Evolutionary conservation across 2,113 vertebrate genomes (phyloP), one percentile per base, ranked within the genome.

Genomic region (Morone saxatilis): DNA sequence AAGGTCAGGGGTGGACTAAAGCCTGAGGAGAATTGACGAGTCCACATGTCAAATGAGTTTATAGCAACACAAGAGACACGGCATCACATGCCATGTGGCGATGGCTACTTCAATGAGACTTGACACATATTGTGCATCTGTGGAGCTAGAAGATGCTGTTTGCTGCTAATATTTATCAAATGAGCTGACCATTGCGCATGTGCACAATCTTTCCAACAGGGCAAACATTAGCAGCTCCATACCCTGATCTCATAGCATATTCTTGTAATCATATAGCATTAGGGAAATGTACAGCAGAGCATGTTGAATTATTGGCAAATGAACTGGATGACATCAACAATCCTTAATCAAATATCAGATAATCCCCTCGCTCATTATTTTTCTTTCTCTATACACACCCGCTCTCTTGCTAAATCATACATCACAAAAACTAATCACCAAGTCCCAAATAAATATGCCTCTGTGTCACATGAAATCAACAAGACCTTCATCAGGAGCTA

Each of bases 301-400:
- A 3, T 54, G 57, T 25, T 31, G 63, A 65, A 71, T 69, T 45
- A 60, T 71, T 66, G 45, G 54, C 59, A 76, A 71, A 86, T 86
- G 31, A 79, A 77, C 59, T 17, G 11, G 56, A 38, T 51, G 53
- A 78, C 70, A 86, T 72, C 61, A 76, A 56, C 67, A 86, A 77
- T 83, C 71, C 79, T 74, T 57, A 53, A 56, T 83, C 62, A 86
- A 90, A 89, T 41, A 88, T 80, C 56, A 83, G 48, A 81, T 88
- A 81, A 90, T 90, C 85, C 66, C 50, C 38, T 53, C 43, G n/a
- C 51, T 80, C 50, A 86, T 80, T 80, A 69, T 67, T 77, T 70
- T 22, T 81, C 74, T 69, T 76, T 51, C 48, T 76, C 69, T 38
- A 50, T 20, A 56, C 65, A 75, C 74, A 69, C 40, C 2, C 36